Base-by-base conservation (phyloP, 2,797 vertebrate species). In the Halcyon leucocephala region DNA sequence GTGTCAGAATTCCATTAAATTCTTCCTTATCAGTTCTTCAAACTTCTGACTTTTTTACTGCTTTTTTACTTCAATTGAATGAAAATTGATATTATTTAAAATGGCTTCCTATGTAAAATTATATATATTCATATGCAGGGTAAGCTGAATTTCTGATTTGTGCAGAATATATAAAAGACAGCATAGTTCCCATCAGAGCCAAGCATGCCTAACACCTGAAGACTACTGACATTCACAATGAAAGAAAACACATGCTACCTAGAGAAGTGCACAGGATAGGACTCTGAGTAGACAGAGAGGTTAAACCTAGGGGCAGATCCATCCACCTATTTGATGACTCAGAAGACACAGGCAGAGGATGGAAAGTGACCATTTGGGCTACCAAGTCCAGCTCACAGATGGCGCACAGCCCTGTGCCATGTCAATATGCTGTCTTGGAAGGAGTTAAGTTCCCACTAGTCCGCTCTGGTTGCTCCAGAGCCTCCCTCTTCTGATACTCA, bases 11-110 rank as follows among this genome's bases (percentile, higher is more conserved):
- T 39, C 46, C 15, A 85, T 85, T 31, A 74, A 64, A 62, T 39
- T 67, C 4, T 79, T 87, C 58, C 89, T 92, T 70, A 87, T 41
- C 70, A 57, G 15, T 39, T 96, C 87, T 89, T 89, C 37, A 77
- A 61, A 74, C 6, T 39, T 86, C 55, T 62, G 46, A 31, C 6
- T 54, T 82, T 89, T 82, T 73, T 61, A 88, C n/a, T 58, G 15
- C 2, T 24, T 91, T 90, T 49, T 86, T 84, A 62, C 33, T 67
- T 89, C 21, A 80, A 18, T 51, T 78, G 82, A 28, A 89, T 67
- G 33, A 69, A 89, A 95, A 73, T 6, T 42, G 4, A 69, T 78
- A 51, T 21, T 0, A 42, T 71, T 94, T 86, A 29, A 94, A 94
- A 83, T 41, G 14, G 12, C 5, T 76, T n/a, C 39, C 8, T 84